Conservation (phyloP, 1,140 invertebrate species). For the Chlorops oryzae region DNA sequence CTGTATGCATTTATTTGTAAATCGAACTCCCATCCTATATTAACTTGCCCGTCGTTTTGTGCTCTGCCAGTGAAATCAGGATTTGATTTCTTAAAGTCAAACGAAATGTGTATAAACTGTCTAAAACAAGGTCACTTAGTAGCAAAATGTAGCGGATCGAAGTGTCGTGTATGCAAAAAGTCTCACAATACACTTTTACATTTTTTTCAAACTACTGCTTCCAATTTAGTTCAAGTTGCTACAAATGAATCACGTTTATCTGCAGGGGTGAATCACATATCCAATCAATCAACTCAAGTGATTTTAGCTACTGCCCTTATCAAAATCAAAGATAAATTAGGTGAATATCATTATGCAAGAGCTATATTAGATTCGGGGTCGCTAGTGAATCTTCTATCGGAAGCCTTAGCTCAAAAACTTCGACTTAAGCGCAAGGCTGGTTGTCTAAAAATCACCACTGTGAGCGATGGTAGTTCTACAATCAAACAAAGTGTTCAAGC, state of each 20-base stretch:
- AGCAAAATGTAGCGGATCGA: neutral
- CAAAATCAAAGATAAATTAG: neutral
- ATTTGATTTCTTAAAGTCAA: no score
- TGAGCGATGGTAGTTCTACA: neutral
- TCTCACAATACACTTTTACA: slow-evolving; percentile 4
- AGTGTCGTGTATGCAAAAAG: slow-evolving; percentile 6
- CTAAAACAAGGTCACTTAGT: no score
- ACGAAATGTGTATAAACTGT: no score
- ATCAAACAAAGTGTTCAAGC: neutral
- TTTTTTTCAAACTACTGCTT: neutral
- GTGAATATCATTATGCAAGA: slow-evolving; percentile 5
- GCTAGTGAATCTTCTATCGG: slow-evolving; percentile 6
- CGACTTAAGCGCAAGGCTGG: neutral
- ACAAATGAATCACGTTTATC: neutral
- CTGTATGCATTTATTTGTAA: no score
- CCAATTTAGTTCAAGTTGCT: neutral
- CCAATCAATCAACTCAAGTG: neutral
- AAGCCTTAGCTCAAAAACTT: slow-evolving; percentile 6
- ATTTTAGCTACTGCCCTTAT: slow-evolving; percentile 8
- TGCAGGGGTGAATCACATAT: neutral
- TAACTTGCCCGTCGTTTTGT: no score
- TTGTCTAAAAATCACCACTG: slow-evolving; percentile 1
- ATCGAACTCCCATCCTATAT: no score
- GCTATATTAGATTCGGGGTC: slow-evolving; percentile 10
- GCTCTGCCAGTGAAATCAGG: no score